Evolutionary conservation across 1,140 invertebrate species (phyloP), one percentile per base, ranked within the genome.

Genomic region (Plectrocnemia conspersa): DNA sequence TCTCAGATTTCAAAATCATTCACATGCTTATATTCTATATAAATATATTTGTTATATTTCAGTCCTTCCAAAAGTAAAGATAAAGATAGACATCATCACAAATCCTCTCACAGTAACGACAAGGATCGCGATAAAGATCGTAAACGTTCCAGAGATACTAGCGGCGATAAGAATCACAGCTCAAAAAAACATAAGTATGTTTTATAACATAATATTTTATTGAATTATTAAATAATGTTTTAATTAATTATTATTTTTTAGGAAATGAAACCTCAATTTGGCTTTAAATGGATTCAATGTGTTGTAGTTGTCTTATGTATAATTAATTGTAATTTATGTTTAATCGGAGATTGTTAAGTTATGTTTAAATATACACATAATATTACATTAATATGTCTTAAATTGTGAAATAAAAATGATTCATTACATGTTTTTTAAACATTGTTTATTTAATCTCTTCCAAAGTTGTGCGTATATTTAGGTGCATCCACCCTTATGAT

Each of bases 401-500:
- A n/a, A n/a, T 27, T 27, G 18, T 46, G 6, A 46, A 46, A 29
- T 46, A 29, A 46, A 7, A n/a, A n/a, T n/a, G n/a, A n/a, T n/a
- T n/a, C n/a, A n/a, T n/a, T n/a, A n/a, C n/a, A n/a, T n/a, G n/a
- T n/a, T n/a, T n/a, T n/a, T n/a, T n/a, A 27, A 6, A 29, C 6
- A 27, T 22, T 18, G 27, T 19, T 10, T 60, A 19, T 21, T 48
- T 65, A 79, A 62, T 80, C 77, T 3, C 77, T 66, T 21, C 77
- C 79, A 44, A 80, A 54, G 47, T 67, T 63, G 65, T 79, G 77
- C 18, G 77, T 76, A 38, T 63, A 68, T 18, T 64, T 15, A 0
- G 93, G 92, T 60, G 81, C 78, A 76, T 97, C 93, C 41, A 97
- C 73, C 48, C 93, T 79, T 62, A 88, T 80, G 22, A 97, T 74